These are phyloP conservation scores for Bolborhynchus lineola DNA, from an alignment of 2,113 vertebrate species.

Conservation along the genomic window DNA sequence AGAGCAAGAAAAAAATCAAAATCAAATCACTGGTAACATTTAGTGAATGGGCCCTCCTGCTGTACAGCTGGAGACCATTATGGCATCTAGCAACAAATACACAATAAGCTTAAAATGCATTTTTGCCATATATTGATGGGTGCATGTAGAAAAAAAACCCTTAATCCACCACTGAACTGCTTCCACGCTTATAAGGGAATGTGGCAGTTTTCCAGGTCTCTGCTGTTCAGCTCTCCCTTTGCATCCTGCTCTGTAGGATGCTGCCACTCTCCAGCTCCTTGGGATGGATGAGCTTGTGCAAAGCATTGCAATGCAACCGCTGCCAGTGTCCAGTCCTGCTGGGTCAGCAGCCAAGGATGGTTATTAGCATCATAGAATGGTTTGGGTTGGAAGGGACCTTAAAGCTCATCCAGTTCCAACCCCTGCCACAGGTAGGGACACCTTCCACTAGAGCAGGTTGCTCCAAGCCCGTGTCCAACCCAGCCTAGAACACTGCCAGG, in stretches of 20 bases:
- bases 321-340: background rate
- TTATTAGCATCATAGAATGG: background rate
- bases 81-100: background rate
- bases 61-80: slow-evolving; percentile 61
- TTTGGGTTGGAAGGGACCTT: background rate
- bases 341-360: background rate
- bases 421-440: background rate
- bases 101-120: slow-evolving; percentile 46
- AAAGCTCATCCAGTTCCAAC: background rate
- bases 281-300: background rate
- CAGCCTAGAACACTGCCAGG: no score
- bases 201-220: background rate
- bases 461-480: no score
- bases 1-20: background rate
- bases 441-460: background rate
- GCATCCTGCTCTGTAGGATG: fast-evolving
- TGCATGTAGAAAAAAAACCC: background rate
- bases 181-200: background rate
- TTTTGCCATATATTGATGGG: background rate
- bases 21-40: slow-evolving; percentile 36
- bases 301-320: fast-evolving
- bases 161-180: background rate
- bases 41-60: slow-evolving; percentile 19
- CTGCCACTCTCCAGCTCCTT: background rate
- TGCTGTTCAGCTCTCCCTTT: background rate